Conservation (phyloP, 2,888 invertebrate genomes). For the Hirtodrosophila cameraria region DNA sequence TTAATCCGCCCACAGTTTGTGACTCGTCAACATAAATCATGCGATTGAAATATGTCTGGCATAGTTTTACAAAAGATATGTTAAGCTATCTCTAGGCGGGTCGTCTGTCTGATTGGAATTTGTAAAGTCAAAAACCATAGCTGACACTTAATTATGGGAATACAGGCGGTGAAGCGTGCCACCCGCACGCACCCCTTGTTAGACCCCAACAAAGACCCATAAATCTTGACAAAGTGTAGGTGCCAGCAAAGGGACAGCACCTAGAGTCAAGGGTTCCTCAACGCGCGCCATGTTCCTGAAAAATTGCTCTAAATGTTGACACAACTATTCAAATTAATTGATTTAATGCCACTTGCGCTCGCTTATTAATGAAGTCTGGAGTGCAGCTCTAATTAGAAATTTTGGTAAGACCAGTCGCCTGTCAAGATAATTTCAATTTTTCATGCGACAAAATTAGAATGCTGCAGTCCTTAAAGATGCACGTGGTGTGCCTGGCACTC, state of each 20-base stretch:
- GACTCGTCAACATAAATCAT: constrained; percentile 56
- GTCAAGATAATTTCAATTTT: constrained; percentile 55
- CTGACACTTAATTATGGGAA: constrained; percentile 80
- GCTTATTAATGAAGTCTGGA: constrained; percentile 75
- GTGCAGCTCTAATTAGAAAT: constrained; percentile 72
- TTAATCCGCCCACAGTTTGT: constrained; percentile 32
- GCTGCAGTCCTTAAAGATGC: constrained; percentile 9
- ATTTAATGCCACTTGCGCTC: constrained; percentile 66
- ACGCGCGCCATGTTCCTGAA: constrained; percentile 62
- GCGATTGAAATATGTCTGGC: constrained; percentile 41
- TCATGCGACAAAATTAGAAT: constrained; percentile 64
- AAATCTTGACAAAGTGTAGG: constrained; percentile 53
- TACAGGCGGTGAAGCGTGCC: constrained; percentile 69
- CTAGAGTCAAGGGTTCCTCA: constrained; percentile 48
- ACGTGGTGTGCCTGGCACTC: constrained; percentile 23
- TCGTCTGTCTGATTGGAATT: constrained; percentile 72
- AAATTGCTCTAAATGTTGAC: constrained; percentile 73
- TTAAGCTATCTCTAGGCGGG: constrained; percentile 15
- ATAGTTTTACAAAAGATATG: constrained; percentile 39
- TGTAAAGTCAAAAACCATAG: constrained; percentile 75
- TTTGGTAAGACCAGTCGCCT: constrained; percentile 10
- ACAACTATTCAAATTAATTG: constrained; percentile 79
- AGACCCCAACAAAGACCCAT: constrained; percentile 31
- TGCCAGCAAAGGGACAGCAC: constrained; percentile 4
- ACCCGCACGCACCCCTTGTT: constrained; percentile 5